Conservation (phyloP, 1,140 invertebrate genomes). For the Drosophila biarmipes region DNA sequence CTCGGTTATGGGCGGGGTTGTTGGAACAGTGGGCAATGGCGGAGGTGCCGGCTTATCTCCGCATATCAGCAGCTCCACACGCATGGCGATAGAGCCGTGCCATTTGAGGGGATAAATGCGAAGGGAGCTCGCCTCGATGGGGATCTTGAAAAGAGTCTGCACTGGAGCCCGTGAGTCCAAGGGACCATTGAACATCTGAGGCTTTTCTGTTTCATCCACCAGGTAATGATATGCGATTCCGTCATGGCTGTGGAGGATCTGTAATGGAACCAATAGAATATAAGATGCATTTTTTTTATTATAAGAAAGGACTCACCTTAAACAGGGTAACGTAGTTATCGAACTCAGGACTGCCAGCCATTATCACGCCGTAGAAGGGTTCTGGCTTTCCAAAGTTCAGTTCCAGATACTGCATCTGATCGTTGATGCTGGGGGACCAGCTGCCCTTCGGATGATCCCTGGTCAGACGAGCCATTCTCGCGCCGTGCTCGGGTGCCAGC, state of each 20-base stretch:
- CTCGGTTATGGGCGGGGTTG: conserved; percentile 52
- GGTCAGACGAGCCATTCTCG: conserved; percentile 85
- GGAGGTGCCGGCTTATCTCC: conserved; percentile 44
- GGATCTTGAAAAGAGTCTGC: conserved; percentile 88
- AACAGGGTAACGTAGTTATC: conserved; percentile 92
- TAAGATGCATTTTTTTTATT: neutral
- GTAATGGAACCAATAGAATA: neutral
- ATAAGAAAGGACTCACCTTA: conserved; percentile 72
- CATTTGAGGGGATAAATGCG: conserved; percentile 90
- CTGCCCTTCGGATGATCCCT: conserved; percentile 85
- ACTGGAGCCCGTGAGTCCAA: conserved; percentile 86
- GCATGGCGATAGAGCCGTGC: conserved; percentile 90
- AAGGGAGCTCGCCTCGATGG: conserved; percentile 90
- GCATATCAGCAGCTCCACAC: conserved; percentile 92
- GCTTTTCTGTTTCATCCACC: conserved; percentile 69
- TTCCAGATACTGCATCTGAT: conserved; percentile 89
- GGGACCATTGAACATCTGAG: conserved; percentile 90
- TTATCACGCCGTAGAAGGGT: conserved; percentile 89
- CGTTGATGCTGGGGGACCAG: conserved; percentile 87
- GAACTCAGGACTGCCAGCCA: conserved; percentile 88
- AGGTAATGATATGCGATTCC: conserved; percentile 86
- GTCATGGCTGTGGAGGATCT: conserved; percentile 89
- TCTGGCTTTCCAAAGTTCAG: conserved; percentile 87
- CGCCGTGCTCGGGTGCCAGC: conserved; percentile 84
- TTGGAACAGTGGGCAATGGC: neutral